Percentiles rank a stretch among this genome's conserved stretches.
Evolutionary conservation across 1,140 invertebrate species (phyloP).

Genomic region (Zaprionus ornatus): DNA sequence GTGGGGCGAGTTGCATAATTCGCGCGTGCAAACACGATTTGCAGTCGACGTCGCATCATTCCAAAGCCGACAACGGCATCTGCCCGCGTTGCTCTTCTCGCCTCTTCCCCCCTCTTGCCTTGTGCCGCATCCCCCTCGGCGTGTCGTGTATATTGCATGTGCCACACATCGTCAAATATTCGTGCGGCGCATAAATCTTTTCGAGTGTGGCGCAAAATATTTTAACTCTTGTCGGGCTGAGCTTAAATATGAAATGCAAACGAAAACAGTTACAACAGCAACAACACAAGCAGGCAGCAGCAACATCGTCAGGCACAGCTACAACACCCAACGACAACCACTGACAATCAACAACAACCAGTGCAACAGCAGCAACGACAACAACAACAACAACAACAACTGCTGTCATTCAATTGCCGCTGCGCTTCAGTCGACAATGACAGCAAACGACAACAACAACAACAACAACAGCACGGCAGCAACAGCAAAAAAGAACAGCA

Average conservation of each 20-base stretch:
- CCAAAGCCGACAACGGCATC: constrained; percentile 19
- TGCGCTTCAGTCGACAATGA: constrained; percentile 37
- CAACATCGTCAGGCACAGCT: constrained; percentile 4
- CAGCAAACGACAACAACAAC: constrained; percentile 25
- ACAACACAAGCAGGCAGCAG: constrained; percentile 11
- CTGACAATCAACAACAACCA: constrained; percentile 9
- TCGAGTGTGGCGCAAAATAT: constrained; percentile 41
- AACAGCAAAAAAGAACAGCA: constrained; percentile 9
- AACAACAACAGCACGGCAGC: constrained; percentile 11
- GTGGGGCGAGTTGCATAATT: constrained; percentile 41
- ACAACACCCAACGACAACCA: constrained; percentile 8
- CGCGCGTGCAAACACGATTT: constrained; percentile 43
- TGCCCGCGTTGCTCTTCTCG: neutral
- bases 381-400: constrained; percentile 17
- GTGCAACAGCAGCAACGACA: neutral
- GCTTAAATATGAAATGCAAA: constrained; percentile 50
- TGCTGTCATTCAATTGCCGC: constrained; percentile 35
- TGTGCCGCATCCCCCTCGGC: neutral
- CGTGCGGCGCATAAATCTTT: constrained; percentile 52
- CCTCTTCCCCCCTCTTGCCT: neutral
- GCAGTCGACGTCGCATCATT: constrained; percentile 16
- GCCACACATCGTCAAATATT: constrained; percentile 50
- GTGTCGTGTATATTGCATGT: constrained; percentile 32
- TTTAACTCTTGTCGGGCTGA: constrained; percentile 41
- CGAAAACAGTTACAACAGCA: constrained; percentile 18